Percentiles rank a stretch among this genome's conserved stretches.
These are phyloP conservation scores for Brenthis daphne DNA, from an alignment of 2,888 invertebrate species.

Conservation along the genomic window DNA sequence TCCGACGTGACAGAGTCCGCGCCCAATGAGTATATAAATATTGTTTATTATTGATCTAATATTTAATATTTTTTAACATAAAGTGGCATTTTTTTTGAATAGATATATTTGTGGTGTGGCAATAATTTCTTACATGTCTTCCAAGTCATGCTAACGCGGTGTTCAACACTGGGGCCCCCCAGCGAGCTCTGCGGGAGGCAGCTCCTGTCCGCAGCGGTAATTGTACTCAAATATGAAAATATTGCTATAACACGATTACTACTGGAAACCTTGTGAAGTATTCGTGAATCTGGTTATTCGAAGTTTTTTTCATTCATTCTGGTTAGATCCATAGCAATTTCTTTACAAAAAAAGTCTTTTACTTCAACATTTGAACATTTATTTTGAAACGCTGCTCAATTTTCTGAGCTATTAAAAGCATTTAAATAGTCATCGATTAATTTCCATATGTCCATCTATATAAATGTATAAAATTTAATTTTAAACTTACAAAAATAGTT, in stretches of 20 bases:
- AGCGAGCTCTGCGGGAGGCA: constrained; percentile 65
- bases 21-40: no score
- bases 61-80: neutral
- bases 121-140: constrained; percentile 16
- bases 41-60: neutral
- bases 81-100: neutral
- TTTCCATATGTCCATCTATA: neutral
- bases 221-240: constrained; percentile 65
- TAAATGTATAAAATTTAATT: neutral
- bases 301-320: neutral
- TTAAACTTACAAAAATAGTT: neutral
- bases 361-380: no score
- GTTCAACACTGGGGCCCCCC: constrained; percentile 51
- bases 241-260: constrained; percentile 59
- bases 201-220: constrained; percentile 65
- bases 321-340: neutral
- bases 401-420: no score
- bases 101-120: neutral
- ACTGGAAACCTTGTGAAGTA: constrained; percentile 43
- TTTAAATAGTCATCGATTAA: neutral
- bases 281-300: constrained; percentile 19
- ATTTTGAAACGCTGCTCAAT: no score
- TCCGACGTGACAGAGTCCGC: no score
- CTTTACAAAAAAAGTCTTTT: no score
- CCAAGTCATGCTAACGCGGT: constrained; percentile 25